Evolutionary conservation across 2,797 vertebrate genomes (phyloP).

Genomic region (Chromobotia macracanthus): DNA sequence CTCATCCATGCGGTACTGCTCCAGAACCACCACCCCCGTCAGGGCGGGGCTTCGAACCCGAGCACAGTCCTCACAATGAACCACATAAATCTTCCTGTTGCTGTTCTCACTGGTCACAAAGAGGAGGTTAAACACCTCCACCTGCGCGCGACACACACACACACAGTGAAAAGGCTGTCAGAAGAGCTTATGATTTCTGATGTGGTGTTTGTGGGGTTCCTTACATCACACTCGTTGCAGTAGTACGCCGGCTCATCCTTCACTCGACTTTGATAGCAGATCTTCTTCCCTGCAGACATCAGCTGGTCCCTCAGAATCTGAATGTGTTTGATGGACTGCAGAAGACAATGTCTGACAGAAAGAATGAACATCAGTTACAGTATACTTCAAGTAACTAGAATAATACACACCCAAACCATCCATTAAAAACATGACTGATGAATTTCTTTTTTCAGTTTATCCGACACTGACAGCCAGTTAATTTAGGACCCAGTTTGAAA

Average conservation of each 20-base stretch:
- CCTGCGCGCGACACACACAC: conserved; percentile 68
- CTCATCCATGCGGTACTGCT: conserved; percentile 83
- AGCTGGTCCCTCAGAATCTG: conserved; percentile 81
- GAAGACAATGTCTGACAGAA: conserved; percentile 82
- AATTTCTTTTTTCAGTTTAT: no score
- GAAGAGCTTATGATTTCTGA: no score
- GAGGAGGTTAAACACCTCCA: conserved; percentile 85
- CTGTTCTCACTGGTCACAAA: conserved; percentile 83
- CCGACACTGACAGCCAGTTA: no score
- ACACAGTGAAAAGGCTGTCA: no score
- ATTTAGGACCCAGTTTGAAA: no score
- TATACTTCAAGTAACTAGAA: background rate
- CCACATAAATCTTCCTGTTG: conserved; percentile 81
- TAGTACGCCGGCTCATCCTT: conserved; percentile 85
- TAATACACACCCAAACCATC: no score
- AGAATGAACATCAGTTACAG: background rate
- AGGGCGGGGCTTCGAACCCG: conserved; percentile 69
- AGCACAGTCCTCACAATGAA: conserved; percentile 84
- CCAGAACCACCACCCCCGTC: conserved; percentile 78
- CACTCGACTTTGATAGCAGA: conserved; percentile 84
- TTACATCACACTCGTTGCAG: conserved; percentile 84
- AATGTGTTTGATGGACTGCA: conserved; percentile 84
- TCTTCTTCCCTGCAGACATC: conserved; percentile 79
- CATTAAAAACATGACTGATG: no score
- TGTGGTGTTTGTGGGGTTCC: no score